These are phyloP conservation scores for Origma solitaria DNA, from an alignment of 2,113 vertebrate genomes.

Conservation along the genomic window DNA sequence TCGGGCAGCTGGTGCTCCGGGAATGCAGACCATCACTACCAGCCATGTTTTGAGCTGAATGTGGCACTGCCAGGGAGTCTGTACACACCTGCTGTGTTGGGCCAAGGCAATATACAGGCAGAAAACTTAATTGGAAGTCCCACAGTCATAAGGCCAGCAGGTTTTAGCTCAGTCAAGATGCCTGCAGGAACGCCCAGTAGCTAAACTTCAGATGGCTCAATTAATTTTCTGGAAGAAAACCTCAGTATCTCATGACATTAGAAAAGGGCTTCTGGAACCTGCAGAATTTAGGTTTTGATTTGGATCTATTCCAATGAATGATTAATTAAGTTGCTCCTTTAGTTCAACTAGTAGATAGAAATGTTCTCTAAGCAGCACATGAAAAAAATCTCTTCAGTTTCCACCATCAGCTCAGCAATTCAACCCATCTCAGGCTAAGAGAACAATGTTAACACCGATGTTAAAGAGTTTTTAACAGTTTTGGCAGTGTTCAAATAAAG, in stretches of 20 bases:
- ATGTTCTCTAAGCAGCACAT: not conserved
- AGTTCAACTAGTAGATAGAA: not conserved
- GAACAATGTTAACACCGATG: not conserved
- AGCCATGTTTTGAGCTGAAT: not conserved
- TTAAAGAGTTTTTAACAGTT: no score
- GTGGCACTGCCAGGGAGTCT: not conserved
- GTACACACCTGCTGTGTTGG: not conserved
- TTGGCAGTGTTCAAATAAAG: not conserved
- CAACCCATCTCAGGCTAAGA: not conserved
- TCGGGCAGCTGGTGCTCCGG: not conserved
- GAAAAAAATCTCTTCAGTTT: not conserved
- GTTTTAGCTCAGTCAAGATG: not conserved
- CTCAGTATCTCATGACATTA: not conserved
- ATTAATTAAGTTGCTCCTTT: not conserved
- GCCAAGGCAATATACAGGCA: not conserved
- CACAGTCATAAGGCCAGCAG: not conserved
- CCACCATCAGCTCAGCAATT: not conserved
- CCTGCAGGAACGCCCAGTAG: not conserved
- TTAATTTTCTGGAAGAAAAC: not conserved
- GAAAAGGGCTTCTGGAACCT: not conserved
- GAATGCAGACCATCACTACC: not conserved
- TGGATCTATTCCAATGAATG: not conserved
- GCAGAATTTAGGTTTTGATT: not conserved
- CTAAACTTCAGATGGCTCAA: not conserved
- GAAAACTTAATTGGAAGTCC: not conserved